phyloP scores from a whole-genome alignment of 2,888 invertebrate genomes.

The Stegophylla sp. region DNA sequence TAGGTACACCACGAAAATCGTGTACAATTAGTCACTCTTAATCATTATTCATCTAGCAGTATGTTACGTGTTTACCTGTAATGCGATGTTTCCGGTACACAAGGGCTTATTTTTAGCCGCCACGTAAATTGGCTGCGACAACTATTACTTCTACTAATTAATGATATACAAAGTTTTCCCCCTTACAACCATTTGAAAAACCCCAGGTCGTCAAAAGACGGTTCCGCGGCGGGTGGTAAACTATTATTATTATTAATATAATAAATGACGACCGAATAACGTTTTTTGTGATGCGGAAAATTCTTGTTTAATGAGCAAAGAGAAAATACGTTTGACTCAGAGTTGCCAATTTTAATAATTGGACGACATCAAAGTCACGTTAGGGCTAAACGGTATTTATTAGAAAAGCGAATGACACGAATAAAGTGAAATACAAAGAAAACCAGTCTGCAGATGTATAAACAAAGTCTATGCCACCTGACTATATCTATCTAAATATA shows the following conservation, averaged over 20 bases:
- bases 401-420: conserved; percentile 27
- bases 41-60: neutral
- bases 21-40: neutral
- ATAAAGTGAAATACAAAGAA: conserved; percentile 26
- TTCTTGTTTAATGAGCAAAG: conserved; percentile 50
- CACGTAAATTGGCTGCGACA: conserved; percentile 45
- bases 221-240: conserved; percentile 30
- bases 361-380: conserved; percentile 54
- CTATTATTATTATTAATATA: conserved; percentile 53
- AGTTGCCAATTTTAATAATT: conserved; percentile 57
- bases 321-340: conserved; percentile 25
- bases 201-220: conserved; percentile 27
- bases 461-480: conserved; percentile 1
- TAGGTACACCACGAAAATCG: neutral
- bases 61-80: neutral
- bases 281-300: conserved; percentile 55
- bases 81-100: conserved; percentile 42
- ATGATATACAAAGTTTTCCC: conserved; percentile 36
- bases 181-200: conserved; percentile 29
- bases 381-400: conserved; percentile 45
- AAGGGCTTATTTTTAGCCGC: conserved; percentile 39
- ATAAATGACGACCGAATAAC: conserved; percentile 40
- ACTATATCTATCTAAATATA: neutral
- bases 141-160: conserved; percentile 40
- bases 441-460: neutral